These are phyloP conservation scores for Lysandra bellargus DNA, from an alignment of 2,888 invertebrate genomes.

Conservation along the genomic window DNA sequence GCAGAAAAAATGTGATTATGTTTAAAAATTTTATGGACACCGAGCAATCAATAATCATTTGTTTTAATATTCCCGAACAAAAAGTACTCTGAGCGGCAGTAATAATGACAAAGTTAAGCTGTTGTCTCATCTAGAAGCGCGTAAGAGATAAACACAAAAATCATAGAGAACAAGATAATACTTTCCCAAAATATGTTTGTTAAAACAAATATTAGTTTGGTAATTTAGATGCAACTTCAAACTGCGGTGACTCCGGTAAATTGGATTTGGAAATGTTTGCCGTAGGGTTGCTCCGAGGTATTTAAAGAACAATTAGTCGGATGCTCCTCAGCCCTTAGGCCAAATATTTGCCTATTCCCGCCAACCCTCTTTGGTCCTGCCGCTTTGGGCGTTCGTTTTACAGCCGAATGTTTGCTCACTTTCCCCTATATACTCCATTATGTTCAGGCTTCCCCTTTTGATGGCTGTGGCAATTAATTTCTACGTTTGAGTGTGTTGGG, in stretches of 20 bases:
- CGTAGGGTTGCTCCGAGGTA: constrained; percentile 70
- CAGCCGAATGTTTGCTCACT: constrained; percentile 69
- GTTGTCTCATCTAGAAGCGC: not conserved
- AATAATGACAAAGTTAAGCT: not conserved
- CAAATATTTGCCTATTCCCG: constrained; percentile 78
- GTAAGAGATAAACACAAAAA: constrained; percentile 20
- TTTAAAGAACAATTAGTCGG: constrained; percentile 80
- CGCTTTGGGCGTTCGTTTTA: constrained; percentile 70
- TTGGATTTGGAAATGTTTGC: constrained; percentile 74
- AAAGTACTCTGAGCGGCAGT: not conserved
- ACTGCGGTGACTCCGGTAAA: constrained; percentile 64
- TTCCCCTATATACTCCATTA: constrained; percentile 62
- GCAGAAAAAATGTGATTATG: too few relatives aligned
- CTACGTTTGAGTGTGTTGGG: constrained; percentile 38
- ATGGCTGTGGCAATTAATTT: constrained; percentile 50
- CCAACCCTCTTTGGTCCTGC: constrained; percentile 71
- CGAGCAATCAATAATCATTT: too few relatives aligned
- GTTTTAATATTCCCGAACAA: too few relatives aligned
- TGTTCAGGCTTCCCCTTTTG: constrained; percentile 60
- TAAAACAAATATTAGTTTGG: constrained; percentile 58
- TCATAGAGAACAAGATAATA: constrained; percentile 22
- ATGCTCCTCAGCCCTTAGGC: constrained; percentile 71
- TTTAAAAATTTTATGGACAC: too few relatives aligned
- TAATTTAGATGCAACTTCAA: constrained; percentile 52
- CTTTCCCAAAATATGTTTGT: constrained; percentile 50